Evolutionary conservation across 1,140 invertebrate species (phyloP).

Genomic region (Pectinophora gossypiella): DNA sequence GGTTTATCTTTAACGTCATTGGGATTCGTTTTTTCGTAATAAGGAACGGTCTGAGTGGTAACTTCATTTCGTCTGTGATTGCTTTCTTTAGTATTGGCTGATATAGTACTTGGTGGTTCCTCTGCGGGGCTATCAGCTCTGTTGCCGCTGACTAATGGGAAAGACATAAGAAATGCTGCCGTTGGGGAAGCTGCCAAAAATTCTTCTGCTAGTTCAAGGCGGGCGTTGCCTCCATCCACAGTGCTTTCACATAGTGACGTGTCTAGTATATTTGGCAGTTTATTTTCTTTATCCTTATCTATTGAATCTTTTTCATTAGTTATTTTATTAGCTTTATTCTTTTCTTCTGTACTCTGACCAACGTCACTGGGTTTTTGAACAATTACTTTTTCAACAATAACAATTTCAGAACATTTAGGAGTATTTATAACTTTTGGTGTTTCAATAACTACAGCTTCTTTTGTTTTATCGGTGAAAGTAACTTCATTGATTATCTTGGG

Average conservation of each 20-base stretch:
- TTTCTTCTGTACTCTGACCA: conserved; percentile 10
- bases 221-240: conserved; percentile 75
- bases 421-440: neutral
- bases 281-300: conserved; percentile 65
- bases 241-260: conserved; percentile 70
- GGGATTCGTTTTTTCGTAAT: conserved; percentile 45
- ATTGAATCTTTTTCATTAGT: conserved; percentile 10
- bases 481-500: no score
- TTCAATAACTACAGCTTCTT: neutral
- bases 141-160: conserved; percentile 80
- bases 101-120: conserved; percentile 34
- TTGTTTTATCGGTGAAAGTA: no score
- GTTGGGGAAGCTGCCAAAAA: conserved; percentile 87
- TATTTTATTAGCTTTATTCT: conserved; percentile 27
- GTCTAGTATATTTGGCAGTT: conserved; percentile 65
- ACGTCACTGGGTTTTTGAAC: neutral
- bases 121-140: conserved; percentile 69
- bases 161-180: conserved; percentile 85
- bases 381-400: neutral
- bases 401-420: neutral
- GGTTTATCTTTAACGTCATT: conserved; percentile 38
- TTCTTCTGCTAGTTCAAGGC: conserved; percentile 83
- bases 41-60: conserved; percentile 29
- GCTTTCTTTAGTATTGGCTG: conserved; percentile 36
- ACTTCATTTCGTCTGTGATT: conserved; percentile 37